These are phyloP conservation scores for Gulo gulo DNA, from an alignment of 2,113 vertebrate species.

Conservation along the genomic window DNA sequence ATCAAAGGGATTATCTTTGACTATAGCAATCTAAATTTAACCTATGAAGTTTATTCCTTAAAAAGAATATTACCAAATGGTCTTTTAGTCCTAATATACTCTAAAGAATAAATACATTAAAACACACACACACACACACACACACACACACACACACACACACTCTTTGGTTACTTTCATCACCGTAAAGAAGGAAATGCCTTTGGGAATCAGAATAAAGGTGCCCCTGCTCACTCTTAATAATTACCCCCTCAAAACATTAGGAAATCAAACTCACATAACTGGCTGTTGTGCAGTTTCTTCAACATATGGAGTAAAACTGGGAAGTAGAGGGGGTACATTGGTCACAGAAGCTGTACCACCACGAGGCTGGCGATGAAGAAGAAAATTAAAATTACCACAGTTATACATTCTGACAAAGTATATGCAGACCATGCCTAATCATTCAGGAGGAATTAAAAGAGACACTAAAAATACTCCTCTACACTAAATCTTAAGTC, in stretches of 20 bases:
- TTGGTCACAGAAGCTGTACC: conserved; percentile 50
- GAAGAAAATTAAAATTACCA: conserved; percentile 42
- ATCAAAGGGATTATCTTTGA: neutral
- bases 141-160: neutral
- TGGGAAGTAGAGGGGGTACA: conserved; percentile 71
- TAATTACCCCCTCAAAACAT: neutral
- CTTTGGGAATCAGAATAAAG: neutral
- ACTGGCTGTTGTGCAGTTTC: conserved; percentile 89
- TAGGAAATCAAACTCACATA: conserved; percentile 88
- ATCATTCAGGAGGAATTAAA: conserved; percentile 4
- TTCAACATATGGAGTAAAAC: conserved; percentile 94
- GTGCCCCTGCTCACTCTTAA: neutral
- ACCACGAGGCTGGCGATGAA: conserved; percentile 81
- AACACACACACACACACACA: neutral
- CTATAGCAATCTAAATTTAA: conserved; percentile 7
- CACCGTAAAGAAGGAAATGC: neutral
- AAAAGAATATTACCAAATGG: neutral
- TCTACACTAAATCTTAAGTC: neutral
- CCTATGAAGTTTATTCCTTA: neutral
- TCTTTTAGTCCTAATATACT: neutral
- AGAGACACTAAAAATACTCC: conserved; percentile 17
- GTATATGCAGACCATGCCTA: neutral
- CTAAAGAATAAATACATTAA: neutral
- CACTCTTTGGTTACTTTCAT: neutral
- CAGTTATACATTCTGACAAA: neutral